Conservation (phyloP, 2,797 vertebrate genomes). For the Tragelaphus oryx region DNA sequence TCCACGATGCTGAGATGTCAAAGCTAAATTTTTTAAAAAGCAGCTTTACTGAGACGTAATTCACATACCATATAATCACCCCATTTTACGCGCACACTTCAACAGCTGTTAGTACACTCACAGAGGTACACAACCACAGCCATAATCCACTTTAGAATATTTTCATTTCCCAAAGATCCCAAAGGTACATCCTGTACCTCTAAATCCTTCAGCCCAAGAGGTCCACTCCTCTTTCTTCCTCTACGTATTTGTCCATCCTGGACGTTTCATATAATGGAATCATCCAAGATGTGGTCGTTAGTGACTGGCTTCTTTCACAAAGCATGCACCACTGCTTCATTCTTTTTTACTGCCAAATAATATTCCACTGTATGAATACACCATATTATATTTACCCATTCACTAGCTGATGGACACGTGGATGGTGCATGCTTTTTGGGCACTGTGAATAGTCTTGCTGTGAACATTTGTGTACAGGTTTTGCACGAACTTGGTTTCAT, state of each 20-base stretch:
- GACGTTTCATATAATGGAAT: background rate
- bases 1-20: background rate
- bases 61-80: background rate
- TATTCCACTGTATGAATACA: background rate
- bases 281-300: background rate
- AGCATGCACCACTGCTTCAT: background rate
- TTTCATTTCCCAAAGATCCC: background rate
- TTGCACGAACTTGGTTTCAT: background rate
- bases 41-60: background rate
- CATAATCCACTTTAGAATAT: background rate
- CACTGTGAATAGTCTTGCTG: background rate
- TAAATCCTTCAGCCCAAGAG: background rate
- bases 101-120: background rate
- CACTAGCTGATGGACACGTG: background rate
- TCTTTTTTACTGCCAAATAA: background rate
- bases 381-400: background rate
- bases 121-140: background rate
- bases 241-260: background rate
- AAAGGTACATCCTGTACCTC: background rate
- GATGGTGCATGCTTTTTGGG: background rate
- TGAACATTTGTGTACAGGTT: background rate
- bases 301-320: background rate
- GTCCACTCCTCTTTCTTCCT: background rate
- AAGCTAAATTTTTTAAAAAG: background rate
- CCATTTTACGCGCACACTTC: background rate